phyloP scores from a whole-genome alignment of 2,888 invertebrate genomes.

The Thymelicus lineola region DNA sequence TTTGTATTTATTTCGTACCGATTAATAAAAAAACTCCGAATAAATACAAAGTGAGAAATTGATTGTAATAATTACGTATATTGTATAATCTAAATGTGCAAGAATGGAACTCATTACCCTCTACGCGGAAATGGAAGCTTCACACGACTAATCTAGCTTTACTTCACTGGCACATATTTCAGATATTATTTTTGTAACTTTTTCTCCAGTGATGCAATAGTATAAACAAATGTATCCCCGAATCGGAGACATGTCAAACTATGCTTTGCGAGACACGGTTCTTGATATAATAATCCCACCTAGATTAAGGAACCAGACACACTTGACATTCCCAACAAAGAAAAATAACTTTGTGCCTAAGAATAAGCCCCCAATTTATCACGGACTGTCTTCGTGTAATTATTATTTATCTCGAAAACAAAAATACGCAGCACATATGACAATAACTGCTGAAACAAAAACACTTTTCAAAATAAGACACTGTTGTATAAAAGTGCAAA shows the following conservation, averaged over 20 bases:
- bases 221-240: conserved; percentile 69
- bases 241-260: conserved; percentile 71
- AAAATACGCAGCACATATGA: conserved; percentile 35
- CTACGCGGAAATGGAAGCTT: background rate
- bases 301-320: conserved; percentile 63
- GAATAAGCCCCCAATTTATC: conserved; percentile 44
- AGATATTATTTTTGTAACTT: conserved; percentile 27
- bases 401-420: conserved; percentile 37
- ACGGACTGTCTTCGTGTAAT: conserved; percentile 35
- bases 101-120: background rate
- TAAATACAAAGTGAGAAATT: too few species aligned
- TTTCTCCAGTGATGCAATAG: conserved; percentile 42
- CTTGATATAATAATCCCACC: conserved; percentile 71
- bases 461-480: conserved; percentile 29
- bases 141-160: background rate
- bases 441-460: conserved; percentile 48
- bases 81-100: too few species aligned
- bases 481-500: conserved; percentile 40
- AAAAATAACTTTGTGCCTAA: conserved; percentile 45
- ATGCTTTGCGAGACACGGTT: conserved; percentile 63
- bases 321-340: conserved; percentile 53
- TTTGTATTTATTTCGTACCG: too few species aligned
- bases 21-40: too few species aligned
- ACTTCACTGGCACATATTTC: conserved; percentile 2
- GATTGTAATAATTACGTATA: too few species aligned